Evolutionary conservation across 1,140 invertebrate species (phyloP).

Genomic region (Calosoma granatense): DNA sequence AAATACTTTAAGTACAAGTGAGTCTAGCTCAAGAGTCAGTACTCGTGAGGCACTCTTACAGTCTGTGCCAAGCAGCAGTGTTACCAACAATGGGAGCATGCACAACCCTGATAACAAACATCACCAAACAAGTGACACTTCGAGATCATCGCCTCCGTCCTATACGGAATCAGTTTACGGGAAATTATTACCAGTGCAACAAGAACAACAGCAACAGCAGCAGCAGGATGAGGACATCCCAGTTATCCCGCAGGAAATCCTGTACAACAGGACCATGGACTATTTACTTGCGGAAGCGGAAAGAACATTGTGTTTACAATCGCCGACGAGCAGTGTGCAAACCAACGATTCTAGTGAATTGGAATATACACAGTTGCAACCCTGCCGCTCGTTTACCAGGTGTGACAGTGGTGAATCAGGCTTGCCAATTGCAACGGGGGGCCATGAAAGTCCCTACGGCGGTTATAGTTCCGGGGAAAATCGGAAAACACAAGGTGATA

Average conservation of each 20-base stretch:
- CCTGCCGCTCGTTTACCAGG: neutral
- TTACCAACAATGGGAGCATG: neutral
- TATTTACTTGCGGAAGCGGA: constrained; percentile 18
- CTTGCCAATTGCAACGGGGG: too few relatives aligned
- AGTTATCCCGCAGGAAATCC: constrained; percentile 8
- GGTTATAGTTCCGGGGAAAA: neutral
- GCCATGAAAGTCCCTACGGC: neutral
- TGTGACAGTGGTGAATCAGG: too few relatives aligned
- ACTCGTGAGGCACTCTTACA: neutral
- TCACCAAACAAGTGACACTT: neutral
- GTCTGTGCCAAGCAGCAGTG: neutral
- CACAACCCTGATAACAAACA: neutral
- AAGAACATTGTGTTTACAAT: constrained; percentile 19
- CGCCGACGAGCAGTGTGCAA: constrained; percentile 17
- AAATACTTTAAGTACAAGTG: too few relatives aligned
- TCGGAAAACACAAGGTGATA: neutral
- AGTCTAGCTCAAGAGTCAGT: neutral
- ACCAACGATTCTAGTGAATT: constrained; percentile 14
- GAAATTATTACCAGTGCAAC: neutral
- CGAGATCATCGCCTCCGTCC: neutral
- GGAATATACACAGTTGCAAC: constrained; percentile 16
- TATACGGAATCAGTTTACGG: neutral
- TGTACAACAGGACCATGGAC: constrained; percentile 17
- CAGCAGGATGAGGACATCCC: constrained; percentile 13
- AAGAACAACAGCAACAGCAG: too few relatives aligned